These are phyloP conservation scores for Gadopsis marmoratus DNA, from an alignment of 2,797 vertebrate genomes.

Conservation along the genomic window DNA sequence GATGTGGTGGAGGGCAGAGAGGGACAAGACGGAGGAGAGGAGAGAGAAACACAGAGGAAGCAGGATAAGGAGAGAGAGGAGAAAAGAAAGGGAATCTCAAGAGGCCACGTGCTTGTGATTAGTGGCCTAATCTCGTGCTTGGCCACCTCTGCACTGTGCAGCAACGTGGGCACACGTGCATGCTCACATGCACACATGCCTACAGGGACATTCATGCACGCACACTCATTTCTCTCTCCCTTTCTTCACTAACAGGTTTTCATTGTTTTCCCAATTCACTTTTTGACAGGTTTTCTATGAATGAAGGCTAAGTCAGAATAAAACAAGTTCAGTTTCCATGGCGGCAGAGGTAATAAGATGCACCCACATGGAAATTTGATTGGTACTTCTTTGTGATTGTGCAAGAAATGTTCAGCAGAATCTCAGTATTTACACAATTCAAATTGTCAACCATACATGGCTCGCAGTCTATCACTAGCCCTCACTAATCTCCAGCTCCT, in stretches of 20 bases:
- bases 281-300: slow-evolving; percentile 28
- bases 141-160: slow-evolving; percentile 30
- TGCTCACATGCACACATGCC: not conserved
- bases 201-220: not conserved
- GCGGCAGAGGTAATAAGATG: slow-evolving; percentile 23
- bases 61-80: slow-evolving; percentile 20
- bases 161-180: slow-evolving; percentile 12
- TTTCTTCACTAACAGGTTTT: slow-evolving; percentile 26
- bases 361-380: slow-evolving; percentile 12
- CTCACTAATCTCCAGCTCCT: not conserved
- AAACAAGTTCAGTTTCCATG: slow-evolving; percentile 7
- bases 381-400: not conserved
- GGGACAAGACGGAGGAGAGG: slow-evolving; percentile 27
- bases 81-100: slow-evolving; percentile 57
- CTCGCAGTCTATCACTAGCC: not conserved
- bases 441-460: not conserved
- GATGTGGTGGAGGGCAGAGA: slow-evolving; percentile 44
- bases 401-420: not conserved
- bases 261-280: slow-evolving; percentile 16
- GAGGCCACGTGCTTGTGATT: slow-evolving; percentile 67
- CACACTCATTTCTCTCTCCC: not conserved
- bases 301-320: slow-evolving; percentile 22
- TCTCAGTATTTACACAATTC: slow-evolving; percentile 3
- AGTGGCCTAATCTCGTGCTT: slow-evolving; percentile 62
- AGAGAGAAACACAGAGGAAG: slow-evolving; percentile 19